Percentiles rank a stretch among this genome's conserved stretches.
Conservation (phyloP, 2,797 vertebrate genomes). For the Yasuhikotakia modesta region DNA sequence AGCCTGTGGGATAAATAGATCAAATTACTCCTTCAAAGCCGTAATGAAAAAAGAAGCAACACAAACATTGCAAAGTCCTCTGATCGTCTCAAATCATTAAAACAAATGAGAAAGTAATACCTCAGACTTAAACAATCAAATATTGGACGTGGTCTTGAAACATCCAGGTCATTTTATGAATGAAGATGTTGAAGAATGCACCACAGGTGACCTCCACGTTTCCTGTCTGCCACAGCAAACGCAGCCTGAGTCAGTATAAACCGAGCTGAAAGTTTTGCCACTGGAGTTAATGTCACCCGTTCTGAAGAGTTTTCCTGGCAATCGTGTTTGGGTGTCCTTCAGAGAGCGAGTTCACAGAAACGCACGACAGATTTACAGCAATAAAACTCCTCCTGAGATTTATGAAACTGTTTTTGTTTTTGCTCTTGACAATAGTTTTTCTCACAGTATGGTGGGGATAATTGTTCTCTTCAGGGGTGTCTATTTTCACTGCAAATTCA, state of each 20-base stretch:
- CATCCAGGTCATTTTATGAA: not conserved
- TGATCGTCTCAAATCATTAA: conserved; percentile 9
- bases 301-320: conserved; percentile 41
- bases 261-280: conserved; percentile 45
- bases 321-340: conserved; percentile 40
- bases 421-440: conserved; percentile 17
- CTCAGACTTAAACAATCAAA: conserved; percentile 20
- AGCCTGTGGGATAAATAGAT: conserved; percentile 4
- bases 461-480: conserved; percentile 2
- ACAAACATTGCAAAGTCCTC: conserved; percentile 4
- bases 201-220: conserved; percentile 23
- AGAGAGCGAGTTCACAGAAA: conserved; percentile 7
- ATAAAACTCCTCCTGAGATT: conserved; percentile 54
- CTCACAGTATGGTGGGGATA: conserved; percentile 17
- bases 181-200: conserved; percentile 21
- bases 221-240: conserved; percentile 32
- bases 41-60: conserved; percentile 10
- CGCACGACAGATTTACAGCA: conserved; percentile 35
- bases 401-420: conserved; percentile 57
- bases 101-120: conserved; percentile 14
- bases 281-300: conserved; percentile 28
- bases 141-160: not conserved
- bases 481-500: conserved; percentile 7
- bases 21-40: conserved; percentile 16
- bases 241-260: conserved; percentile 55